Base-by-base conservation (phyloP, 2,113 vertebrate species). In the Phalacrocorax aristotelis region DNA sequence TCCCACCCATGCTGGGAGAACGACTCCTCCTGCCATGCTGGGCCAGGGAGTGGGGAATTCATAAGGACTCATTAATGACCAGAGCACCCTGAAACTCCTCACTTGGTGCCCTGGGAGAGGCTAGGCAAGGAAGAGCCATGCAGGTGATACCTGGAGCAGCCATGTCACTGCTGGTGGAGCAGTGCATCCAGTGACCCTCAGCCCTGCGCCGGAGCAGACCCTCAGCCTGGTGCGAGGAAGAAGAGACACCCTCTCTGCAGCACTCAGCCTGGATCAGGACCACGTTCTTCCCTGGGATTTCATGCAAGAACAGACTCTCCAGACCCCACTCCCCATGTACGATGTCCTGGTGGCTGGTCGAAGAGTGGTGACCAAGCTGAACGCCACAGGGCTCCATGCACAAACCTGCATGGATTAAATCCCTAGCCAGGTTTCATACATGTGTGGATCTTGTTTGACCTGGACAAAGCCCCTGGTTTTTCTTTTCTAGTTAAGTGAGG, bases 321-420 rank as follows among this genome's bases (percentile, higher is more conserved):
- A 55, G 48, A 16, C 10, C 48, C 46, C 0, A 1, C 18, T 69
- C 21, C 65, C 44, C 54, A 10, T 6, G 27, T 32, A 49, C 1
- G 6, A 26, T 12, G 25, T 60, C 40, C 70, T 7, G 1, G 44
- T 32, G 77, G 26, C 36, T 69, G 64, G 23, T 23, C 15, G 1
- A 78, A 76, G 30, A 13, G 7, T 32, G 32, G 51, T 49, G 71
- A 55, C 38, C 62, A n/a, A 44, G 42, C n/a, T 34, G 65, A 51
- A 12, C 32, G 3, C 23, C 13, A 1, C 70, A 46, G 81, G 34
- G 32, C 10, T 61, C 36, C 48, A 1, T 3, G 29, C 34, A 38
- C 58, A 60, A 95, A 60, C 30, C 69, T 48, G 26, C 51, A n/a
- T n/a, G 36, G 8, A 95, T 95, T 97, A 96, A 96, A 95, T 49